These are phyloP conservation scores for Apodemia zela DNA, from an alignment of 2,888 invertebrate species.

Conservation along the genomic window DNA sequence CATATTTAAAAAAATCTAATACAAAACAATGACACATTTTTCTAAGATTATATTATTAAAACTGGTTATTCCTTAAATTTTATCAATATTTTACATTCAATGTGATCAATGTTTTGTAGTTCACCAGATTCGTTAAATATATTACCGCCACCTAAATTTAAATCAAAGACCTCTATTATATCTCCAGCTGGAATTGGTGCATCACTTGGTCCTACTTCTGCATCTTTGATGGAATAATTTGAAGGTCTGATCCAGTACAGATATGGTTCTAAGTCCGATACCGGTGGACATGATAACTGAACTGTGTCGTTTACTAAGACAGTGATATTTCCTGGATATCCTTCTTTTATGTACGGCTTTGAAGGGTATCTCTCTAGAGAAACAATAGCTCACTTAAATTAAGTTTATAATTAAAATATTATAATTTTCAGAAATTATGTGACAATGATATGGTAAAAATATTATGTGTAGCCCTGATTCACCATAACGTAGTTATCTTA, in stretches of 20 bases:
- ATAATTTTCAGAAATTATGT: too few relatives aligned
- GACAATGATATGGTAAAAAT: too few relatives aligned
- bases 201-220: conserved; percentile 65
- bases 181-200: conserved; percentile 59
- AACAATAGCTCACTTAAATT: conserved; percentile 26
- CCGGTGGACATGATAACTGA: conserved; percentile 87
- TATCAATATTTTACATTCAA: background rate
- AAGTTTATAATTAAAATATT: background rate
- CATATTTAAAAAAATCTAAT: background rate
- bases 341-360: conserved; percentile 90
- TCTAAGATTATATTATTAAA: background rate
- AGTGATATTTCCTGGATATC: conserved; percentile 90
- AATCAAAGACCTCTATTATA: conserved; percentile 62
- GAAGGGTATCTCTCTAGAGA: conserved; percentile 89
- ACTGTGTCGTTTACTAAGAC: conserved; percentile 86
- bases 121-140: background rate
- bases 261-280: conserved; percentile 91
- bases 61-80: background rate
- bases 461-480: too few relatives aligned
- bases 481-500: too few relatives aligned
- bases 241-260: conserved; percentile 87
- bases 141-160: conserved; percentile 50
- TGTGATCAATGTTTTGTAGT: conserved; percentile 10
- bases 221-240: conserved; percentile 57
- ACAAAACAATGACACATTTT: background rate